These are phyloP conservation scores for Trachymyrmex septentrionalis DNA, from an alignment of 1,140 invertebrate species.

Conservation along the genomic window DNA sequence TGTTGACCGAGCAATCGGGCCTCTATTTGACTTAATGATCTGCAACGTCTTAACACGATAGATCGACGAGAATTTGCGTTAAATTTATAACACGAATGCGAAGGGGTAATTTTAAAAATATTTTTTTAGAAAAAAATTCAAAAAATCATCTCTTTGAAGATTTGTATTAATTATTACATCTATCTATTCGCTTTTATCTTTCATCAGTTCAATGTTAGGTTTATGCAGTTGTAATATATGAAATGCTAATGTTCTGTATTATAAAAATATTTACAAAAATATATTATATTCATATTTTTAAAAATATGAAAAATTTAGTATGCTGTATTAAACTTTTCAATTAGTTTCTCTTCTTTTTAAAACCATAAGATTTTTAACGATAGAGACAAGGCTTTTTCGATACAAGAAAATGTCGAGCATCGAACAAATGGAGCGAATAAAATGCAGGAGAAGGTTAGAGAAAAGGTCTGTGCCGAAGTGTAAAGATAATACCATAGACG, in stretches of 20 bases:
- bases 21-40: conserved; percentile 43
- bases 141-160: background rate
- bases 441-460: conserved; percentile 38
- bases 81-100: background rate
- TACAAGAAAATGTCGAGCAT: conserved; percentile 35
- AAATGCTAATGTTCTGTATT: background rate
- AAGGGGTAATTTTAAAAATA: background rate
- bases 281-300: background rate
- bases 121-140: background rate
- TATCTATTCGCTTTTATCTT: background rate
- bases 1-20: conserved; percentile 49
- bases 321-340: background rate
- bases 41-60: conserved; percentile 32
- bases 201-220: background rate
- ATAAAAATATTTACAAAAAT: background rate
- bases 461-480: conserved; percentile 28
- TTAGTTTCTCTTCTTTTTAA: background rate
- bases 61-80: background rate
- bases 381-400: background rate
- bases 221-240: background rate
- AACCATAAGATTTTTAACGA: conserved; percentile 17
- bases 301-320: background rate
- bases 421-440: conserved; percentile 52
- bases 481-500: conserved; percentile 18
- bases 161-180: background rate